phyloP scores from a whole-genome alignment of 2,888 invertebrate species.

The Theretra japonica region DNA sequence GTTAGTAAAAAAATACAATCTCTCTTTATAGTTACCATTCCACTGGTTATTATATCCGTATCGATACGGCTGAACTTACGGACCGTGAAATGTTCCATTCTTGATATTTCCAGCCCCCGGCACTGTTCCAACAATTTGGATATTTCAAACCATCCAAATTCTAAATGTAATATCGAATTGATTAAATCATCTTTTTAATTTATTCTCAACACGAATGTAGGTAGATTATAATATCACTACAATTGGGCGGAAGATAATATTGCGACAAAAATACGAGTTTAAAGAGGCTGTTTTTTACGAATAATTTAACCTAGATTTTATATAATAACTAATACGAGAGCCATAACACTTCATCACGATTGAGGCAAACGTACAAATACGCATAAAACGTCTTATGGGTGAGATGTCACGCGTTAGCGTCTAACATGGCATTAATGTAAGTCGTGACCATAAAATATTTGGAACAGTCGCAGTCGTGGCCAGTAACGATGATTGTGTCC shows the following conservation, averaged over 20 bases:
- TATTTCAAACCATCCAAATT: slow-evolving; percentile 2
- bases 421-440: slow-evolving; percentile 34
- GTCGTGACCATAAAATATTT: slow-evolving; percentile 43
- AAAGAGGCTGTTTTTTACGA: too few species aligned
- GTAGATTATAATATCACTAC: too few species aligned
- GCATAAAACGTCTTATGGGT: not conserved
- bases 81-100: slow-evolving; percentile 80
- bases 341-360: not conserved
- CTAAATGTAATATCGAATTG: not conserved
- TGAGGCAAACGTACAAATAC: not conserved
- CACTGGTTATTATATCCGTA: slow-evolving; percentile 83
- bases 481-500: slow-evolving; percentile 70
- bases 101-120: slow-evolving; percentile 71
- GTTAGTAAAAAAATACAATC: slow-evolving; percentile 84
- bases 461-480: slow-evolving; percentile 43
- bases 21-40: slow-evolving; percentile 84
- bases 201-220: too few species aligned
- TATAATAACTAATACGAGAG: too few species aligned
- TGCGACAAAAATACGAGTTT: too few species aligned
- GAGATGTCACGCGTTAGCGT: slow-evolving; percentile 36
- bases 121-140: slow-evolving; percentile 57
- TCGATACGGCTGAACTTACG: slow-evolving; percentile 79
- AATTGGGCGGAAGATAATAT: too few species aligned
- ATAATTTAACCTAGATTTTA: too few species aligned
- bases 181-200: not conserved